phyloP scores from a whole-genome alignment of 1,140 invertebrate species.

The Tribolium madens region DNA sequence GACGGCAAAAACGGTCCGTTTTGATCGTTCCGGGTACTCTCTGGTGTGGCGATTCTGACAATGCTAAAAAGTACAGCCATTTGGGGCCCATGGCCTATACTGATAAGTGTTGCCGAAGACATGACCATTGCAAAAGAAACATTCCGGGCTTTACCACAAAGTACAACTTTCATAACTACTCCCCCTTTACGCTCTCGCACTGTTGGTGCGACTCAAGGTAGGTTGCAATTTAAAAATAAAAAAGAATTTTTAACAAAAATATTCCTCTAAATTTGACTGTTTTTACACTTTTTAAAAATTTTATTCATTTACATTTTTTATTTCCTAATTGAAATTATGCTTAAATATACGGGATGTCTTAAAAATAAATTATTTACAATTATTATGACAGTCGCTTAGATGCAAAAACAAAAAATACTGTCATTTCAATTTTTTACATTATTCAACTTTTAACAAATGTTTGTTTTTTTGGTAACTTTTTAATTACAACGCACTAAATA shows the following conservation, averaged over 20 bases:
- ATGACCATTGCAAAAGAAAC: constrained; percentile 79
- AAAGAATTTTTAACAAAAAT: neutral
- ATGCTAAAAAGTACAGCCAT: constrained; percentile 74
- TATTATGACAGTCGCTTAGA: too few relatives aligned
- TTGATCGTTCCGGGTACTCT: constrained; percentile 81
- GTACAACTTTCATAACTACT: constrained; percentile 83
- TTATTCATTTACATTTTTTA: too few relatives aligned
- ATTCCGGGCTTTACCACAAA: constrained; percentile 77
- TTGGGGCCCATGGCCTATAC: constrained; percentile 76
- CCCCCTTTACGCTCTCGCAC: constrained; percentile 86
- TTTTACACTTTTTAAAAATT: too few relatives aligned
- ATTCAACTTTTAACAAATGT: too few relatives aligned
- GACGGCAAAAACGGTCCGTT: constrained; percentile 33
- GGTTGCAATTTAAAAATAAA: neutral
- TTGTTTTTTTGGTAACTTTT: too few relatives aligned
- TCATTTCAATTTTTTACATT: too few relatives aligned
- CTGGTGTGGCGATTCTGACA: constrained; percentile 83
- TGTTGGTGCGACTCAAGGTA: constrained; percentile 88
- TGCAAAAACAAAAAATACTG: too few relatives aligned
- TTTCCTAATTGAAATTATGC: too few relatives aligned
- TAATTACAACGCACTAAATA: too few relatives aligned
- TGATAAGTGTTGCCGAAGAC: constrained; percentile 85
- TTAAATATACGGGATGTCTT: too few relatives aligned
- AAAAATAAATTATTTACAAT: too few relatives aligned
- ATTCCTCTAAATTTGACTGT: too few relatives aligned